Evolutionary conservation across 2,888 invertebrate species (phyloP).

Genomic region (Dioctria rufipes): DNA sequence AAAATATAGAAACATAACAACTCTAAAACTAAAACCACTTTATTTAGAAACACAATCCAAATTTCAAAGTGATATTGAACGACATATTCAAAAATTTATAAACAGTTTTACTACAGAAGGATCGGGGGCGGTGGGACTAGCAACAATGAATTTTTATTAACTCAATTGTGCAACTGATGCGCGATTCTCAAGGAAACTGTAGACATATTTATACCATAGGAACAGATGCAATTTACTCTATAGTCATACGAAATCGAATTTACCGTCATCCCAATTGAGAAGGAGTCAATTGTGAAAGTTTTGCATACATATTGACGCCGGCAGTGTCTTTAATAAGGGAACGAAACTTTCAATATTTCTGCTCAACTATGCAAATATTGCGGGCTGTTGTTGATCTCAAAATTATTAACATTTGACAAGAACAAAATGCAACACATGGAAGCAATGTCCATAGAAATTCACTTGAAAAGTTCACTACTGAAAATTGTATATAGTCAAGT

Average conservation of each 20-base stretch:
- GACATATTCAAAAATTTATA: too few relatives aligned
- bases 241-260: not conserved
- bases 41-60: too few relatives aligned
- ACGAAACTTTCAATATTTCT: constrained; percentile 52
- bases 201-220: not conserved
- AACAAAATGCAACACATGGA: constrained; percentile 48
- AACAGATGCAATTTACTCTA: not conserved
- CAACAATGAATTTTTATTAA: constrained; percentile 1
- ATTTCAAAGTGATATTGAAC: too few relatives aligned
- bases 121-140: too few relatives aligned
- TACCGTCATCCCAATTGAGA: not conserved
- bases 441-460: constrained; percentile 49
- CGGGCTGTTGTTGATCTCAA: constrained; percentile 39
- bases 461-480: constrained; percentile 37
- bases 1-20: too few relatives aligned
- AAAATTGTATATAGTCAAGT: not conserved
- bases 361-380: constrained; percentile 6
- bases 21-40: too few relatives aligned
- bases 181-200: not conserved
- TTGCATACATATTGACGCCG: constrained; percentile 52
- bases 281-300: constrained; percentile 50
- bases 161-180: not conserved
- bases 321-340: constrained; percentile 45
- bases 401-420: constrained; percentile 50
- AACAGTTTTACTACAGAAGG: too few relatives aligned